Evolutionary conservation across 2,888 invertebrate species (phyloP).

Genomic region (Eupithecia inturbata): DNA sequence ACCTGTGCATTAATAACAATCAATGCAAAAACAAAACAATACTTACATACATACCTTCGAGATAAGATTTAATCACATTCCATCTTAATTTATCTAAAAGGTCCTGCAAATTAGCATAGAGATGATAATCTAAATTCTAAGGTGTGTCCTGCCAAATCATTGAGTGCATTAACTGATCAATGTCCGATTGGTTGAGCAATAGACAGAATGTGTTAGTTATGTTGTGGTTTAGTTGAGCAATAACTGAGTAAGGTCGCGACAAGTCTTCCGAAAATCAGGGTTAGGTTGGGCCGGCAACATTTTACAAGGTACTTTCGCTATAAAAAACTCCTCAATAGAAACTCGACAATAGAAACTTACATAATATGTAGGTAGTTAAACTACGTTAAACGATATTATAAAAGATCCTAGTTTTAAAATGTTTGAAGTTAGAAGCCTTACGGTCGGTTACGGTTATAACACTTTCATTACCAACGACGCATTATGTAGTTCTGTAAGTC

Average conservation of each 20-base stretch:
- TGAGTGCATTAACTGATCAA: slow-evolving; percentile 21
- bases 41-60: background rate
- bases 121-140: slow-evolving; percentile 23
- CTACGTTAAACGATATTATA: too few species aligned
- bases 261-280: slow-evolving; percentile 4
- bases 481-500: too few species aligned
- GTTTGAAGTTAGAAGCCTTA: background rate
- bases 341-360: background rate
- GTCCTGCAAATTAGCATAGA: slow-evolving; percentile 21
- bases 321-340: background rate
- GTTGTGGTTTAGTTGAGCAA: slow-evolving; percentile 20
- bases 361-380: too few species aligned
- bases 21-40: background rate
- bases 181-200: slow-evolving; percentile 26
- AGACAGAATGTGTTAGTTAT: background rate
- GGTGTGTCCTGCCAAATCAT: slow-evolving; percentile 29
- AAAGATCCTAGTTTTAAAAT: too few species aligned
- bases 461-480: too few species aligned
- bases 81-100: background rate
- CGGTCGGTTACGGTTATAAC: too few species aligned
- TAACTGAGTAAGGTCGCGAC: slow-evolving; percentile 20
- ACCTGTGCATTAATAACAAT: background rate
- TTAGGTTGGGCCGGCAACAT: background rate
- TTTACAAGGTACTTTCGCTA: background rate
- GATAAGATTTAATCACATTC: background rate